Evolutionary conservation across 2,113 vertebrate species (phyloP).

Genomic region (Mellivora capensis): DNA sequence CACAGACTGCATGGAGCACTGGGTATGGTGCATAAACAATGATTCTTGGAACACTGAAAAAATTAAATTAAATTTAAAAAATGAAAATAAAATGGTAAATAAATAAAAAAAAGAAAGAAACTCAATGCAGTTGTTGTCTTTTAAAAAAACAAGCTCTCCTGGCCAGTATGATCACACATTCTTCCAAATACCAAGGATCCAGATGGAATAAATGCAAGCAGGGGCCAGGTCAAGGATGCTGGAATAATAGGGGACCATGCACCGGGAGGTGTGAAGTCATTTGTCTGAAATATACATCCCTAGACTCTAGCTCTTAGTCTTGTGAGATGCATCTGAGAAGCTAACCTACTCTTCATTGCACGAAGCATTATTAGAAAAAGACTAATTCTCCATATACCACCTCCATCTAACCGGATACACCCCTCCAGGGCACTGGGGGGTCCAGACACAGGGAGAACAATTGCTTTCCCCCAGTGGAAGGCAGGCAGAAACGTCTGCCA

Average conservation of each 20-base stretch:
- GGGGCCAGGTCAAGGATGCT: not conserved
- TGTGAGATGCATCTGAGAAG: not conserved
- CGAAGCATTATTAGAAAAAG: not conserved
- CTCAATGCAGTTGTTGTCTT: rapidly evolving
- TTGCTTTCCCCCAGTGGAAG: not conserved
- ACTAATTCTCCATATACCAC: rapidly evolving
- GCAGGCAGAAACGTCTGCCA: rapidly evolving
- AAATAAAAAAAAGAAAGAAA: too few species aligned
- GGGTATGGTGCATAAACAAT: too few species aligned
- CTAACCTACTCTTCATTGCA: rapidly evolving
- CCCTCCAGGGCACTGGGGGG: not conserved
- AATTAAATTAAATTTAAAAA: too few species aligned
- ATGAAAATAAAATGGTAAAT: too few species aligned
- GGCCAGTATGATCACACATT: not conserved
- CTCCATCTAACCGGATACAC: rapidly evolving
- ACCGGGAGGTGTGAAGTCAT: not conserved
- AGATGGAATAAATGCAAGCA: not conserved
- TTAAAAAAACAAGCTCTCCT: not conserved
- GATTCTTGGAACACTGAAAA: too few species aligned
- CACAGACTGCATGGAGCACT: too few species aligned
- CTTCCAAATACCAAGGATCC: not conserved
- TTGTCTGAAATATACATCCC: not conserved
- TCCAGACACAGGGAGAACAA: not conserved
- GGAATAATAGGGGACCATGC: too few species aligned
- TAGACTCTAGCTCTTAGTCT: rapidly evolving